Base-by-base conservation (phyloP, 1,140 invertebrate genomes). In the Hestina assimilis region DNA sequence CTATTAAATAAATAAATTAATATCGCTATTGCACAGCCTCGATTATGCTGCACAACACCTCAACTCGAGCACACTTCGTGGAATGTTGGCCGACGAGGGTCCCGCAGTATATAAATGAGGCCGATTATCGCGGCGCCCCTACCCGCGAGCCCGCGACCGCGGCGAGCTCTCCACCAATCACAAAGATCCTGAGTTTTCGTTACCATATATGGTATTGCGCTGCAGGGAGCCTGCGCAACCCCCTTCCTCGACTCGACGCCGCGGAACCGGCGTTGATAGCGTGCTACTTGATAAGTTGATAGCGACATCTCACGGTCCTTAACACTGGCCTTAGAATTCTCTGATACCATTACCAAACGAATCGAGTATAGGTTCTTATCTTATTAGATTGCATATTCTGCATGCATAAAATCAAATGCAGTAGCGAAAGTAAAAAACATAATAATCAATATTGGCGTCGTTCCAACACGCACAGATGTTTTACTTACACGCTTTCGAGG, bases 201-300 rank as follows among this genome's bases (percentile, higher is more conserved):
- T 71, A 72, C 84, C 84, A 87, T 87, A 87, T 87, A 87, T 87
- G 84, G 84, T 85, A 85, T 87, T 85, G 73, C 76, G 71, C 76
- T 75, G 74, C 78, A 87, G 72, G 77, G 83, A 87, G 79, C 71
- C 73, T 87, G 83, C 83, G 83, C 83, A 72, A 62, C 66, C 71
- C 67, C 74, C 69, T 75, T 67, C 59, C 63, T 57, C 72, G 33
- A 8, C 21, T 17, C 54, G 54, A 19, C 56, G 47, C 38, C 38
- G 28, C 47, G 55, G 21, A 11, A 23, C 45, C 66, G 64, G 65
- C 69, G 59, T 69, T 82, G 74, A 83, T 83, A 86, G 64, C 74
- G 67, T 60, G 55, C 64, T 47, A 59, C 74, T 79, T 84, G 76
- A 82, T 82, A 84, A 80, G 73, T 79, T 84, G 76, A 82, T 82